These are phyloP conservation scores for Hofmannophila pseudospretella DNA, from an alignment of 2,888 invertebrate species.

Conservation along the genomic window DNA sequence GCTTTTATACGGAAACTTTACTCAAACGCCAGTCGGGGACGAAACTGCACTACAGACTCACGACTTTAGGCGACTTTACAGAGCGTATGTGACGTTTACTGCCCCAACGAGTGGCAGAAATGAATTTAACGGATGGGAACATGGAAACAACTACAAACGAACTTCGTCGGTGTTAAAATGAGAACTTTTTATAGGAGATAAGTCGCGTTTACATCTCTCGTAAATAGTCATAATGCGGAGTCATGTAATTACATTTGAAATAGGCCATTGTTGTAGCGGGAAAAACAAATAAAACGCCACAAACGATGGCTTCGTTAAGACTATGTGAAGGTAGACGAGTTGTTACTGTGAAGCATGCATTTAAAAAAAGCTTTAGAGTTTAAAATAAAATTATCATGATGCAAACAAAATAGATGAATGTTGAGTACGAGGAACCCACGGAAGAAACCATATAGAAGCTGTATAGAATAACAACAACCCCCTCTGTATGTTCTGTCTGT, in stretches of 20 bases:
- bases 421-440: too few species aligned
- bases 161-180: conserved; percentile 37
- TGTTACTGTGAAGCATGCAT: conserved; percentile 1
- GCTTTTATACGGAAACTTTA: too few species aligned
- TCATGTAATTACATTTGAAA: conserved; percentile 36
- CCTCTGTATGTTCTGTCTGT: too few species aligned
- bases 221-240: conserved; percentile 29
- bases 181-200: conserved; percentile 39
- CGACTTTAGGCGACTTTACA: conserved; percentile 14
- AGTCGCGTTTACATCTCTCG: conserved; percentile 37
- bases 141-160: conserved; percentile 21
- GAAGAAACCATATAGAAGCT: too few species aligned
- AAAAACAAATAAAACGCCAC: conserved; percentile 21
- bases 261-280: conserved; percentile 43
- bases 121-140: conserved; percentile 32
- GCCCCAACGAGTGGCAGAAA: conserved; percentile 26
- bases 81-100: conserved; percentile 27
- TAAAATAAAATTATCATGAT: too few species aligned
- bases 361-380: too few species aligned
- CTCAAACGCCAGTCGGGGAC: conserved; percentile 17
- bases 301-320: conserved; percentile 13
- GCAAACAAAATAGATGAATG: too few species aligned
- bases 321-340: background rate
- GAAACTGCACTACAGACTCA: conserved; percentile 19
- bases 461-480: too few species aligned